Evolutionary conservation across 2,113 vertebrate genomes (phyloP), one percentile per base, ranked within the genome.

Genomic region (Capreolus pygargus): DNA sequence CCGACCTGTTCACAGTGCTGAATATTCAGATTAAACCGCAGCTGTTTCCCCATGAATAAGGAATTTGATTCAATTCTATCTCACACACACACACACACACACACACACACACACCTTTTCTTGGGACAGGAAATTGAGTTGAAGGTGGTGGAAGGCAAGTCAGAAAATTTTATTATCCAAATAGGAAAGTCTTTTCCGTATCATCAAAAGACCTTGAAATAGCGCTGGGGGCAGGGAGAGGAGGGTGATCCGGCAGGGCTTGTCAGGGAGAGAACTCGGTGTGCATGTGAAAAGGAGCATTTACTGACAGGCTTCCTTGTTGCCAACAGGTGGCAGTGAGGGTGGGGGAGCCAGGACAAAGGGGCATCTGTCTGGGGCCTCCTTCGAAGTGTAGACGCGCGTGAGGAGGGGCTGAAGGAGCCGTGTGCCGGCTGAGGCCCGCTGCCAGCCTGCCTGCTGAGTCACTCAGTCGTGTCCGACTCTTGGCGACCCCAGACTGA

Each of bases 1-100:
- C 98, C 98, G 98, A 98, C 98, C 98, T 93, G 96, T 93, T 98
- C 97, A 97, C 98, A 98, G 98, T 98, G 98, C 98, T 98, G 98
- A 98, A 99, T 99, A 99, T 99, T 99, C 98, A 98, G 98, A 99
- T 99, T 98, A 98, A 99, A 99, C 98, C 98, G 98, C 98, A 98
- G 98, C 98, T 98, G 98, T 97, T 98, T 98, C 43, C 84, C 98
- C 98, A 98, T 99, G 99, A 98, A 99, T 99, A 98, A 98, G 98
- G 98, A 98, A 99, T 99, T 98, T 97, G 98, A 98, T 99, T 99
- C 98, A 97, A 92, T 98, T 98, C 98, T 98, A 50, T 98, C 98
- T 98, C 98, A 98, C 97, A 98, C 98, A 97, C 97, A 60, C 60
- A n/a, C 61, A n/a, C 61, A n/a, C 61, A n/a, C 30, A 67, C 16